These are phyloP conservation scores for Dicyrtoma fusca DNA, from an alignment of 2,888 invertebrate species.

Conservation along the genomic window DNA sequence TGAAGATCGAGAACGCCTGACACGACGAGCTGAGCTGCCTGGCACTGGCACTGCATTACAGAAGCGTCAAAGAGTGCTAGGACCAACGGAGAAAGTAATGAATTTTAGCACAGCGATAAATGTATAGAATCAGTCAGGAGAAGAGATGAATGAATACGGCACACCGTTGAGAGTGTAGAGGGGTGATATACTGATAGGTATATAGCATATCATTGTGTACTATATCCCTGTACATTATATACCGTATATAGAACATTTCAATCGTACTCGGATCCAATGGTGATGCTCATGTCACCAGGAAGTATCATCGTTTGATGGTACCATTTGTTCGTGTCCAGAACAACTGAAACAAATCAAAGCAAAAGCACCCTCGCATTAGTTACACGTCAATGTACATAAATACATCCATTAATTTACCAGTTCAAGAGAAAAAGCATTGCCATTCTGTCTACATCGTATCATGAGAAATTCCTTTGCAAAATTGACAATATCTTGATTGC, in stretches of 20 bases:
- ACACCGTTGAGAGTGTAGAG: background rate
- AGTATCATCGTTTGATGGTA: slow-evolving; percentile 89
- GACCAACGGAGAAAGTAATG: background rate
- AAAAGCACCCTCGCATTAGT: too few relatives aligned
- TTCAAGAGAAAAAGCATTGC: too few relatives aligned
- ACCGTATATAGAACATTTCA: too few relatives aligned
- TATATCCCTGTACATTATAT: background rate
- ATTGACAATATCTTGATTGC: too few relatives aligned
- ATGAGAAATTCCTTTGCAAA: too few relatives aligned
- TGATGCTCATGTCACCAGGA: slow-evolving; percentile 87
- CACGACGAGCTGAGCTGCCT: too few relatives aligned
- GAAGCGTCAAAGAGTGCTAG: too few relatives aligned
- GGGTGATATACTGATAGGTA: background rate
- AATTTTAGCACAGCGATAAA: background rate
- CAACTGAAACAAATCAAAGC: slow-evolving; percentile 70
- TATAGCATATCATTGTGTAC: background rate
- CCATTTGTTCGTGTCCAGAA: slow-evolving; percentile 93
- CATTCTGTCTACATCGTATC: too few relatives aligned
- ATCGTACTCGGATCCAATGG: slow-evolving; percentile 95
- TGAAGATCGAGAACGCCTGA: too few relatives aligned
- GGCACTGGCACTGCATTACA: too few relatives aligned
- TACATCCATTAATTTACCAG: too few relatives aligned
- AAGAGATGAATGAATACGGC: background rate
- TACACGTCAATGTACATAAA: too few relatives aligned
- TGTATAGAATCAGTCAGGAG: background rate